Evolutionary conservation across 1,140 invertebrate species (phyloP).

Genomic region (Luehdorfia chinensis): DNA sequence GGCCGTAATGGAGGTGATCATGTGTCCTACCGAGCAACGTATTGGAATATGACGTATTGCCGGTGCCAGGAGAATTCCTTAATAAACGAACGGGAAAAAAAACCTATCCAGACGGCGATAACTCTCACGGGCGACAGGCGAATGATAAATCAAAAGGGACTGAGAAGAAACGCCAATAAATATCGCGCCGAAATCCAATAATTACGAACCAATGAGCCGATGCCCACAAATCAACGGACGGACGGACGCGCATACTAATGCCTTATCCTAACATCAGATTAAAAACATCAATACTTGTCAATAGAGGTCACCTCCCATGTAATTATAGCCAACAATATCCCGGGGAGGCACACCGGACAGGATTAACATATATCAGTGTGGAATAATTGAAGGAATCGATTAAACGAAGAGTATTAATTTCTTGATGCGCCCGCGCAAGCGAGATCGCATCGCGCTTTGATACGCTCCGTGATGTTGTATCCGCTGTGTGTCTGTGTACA

Average conservation of each 20-base stretch:
- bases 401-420: conserved; percentile 74
- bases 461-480: conserved; percentile 21
- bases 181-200: conserved; percentile 70
- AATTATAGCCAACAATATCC: conserved; percentile 73
- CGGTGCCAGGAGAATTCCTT: conserved; percentile 50
- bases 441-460: conserved; percentile 35
- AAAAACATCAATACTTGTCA: conserved; percentile 75
- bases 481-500: no score
- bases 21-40: conserved; percentile 63
- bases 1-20: conserved; percentile 67
- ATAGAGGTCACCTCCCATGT: conserved; percentile 70
- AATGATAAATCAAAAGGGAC: conserved; percentile 61
- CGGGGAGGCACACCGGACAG: conserved; percentile 55
- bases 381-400: conserved; percentile 74
- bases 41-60: conserved; percentile 69
- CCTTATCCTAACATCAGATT: conserved; percentile 74
- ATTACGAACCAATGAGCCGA: conserved; percentile 68
- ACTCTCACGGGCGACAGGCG: conserved; percentile 41
- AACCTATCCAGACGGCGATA: conserved; percentile 39
- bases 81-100: conserved; percentile 51
- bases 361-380: conserved; percentile 71
- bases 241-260: conserved; percentile 68
- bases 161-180: conserved; percentile 67
- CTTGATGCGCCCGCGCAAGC: conserved; percentile 61
- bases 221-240: conserved; percentile 63